Evolutionary conservation across 2,888 invertebrate species (phyloP), one percentile per base, ranked within the genome.

Genomic region (Pelosia muscerda): DNA sequence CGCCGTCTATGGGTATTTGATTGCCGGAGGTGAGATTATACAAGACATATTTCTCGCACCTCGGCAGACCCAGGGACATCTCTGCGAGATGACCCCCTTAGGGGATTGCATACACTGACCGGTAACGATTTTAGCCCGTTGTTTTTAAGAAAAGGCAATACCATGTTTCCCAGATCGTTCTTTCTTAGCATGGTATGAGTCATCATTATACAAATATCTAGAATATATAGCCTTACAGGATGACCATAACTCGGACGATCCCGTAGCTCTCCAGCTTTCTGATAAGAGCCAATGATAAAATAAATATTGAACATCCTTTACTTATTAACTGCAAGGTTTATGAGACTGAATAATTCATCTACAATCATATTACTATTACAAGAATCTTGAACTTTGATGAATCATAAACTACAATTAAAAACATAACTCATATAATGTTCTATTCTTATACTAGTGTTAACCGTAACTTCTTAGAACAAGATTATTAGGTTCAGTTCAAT

Each of bases 381-480:
- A 60, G 53, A 53, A 34, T 63, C 63, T 68, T 64, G 66, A 60
- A 56, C 57, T 42, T 31, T 42, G 65, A 74, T 78, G 74, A 75
- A 26, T 75, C 76, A 73, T 68, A 63, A 76, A 66, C 31, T 73
- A 72, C 57, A 63, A 74, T 76, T 78, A 61, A 62, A 74, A 70
- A 58, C 55, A 79, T 79, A 66, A 78, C 71, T 74, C 78, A 78
- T 57, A 66, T 57, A 70, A 67, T 77, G 73, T 75, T 81, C 81
- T 86, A 86, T 86, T 83, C 81, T 80, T 79, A 82, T 76, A 66
- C 60, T 65, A 59, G 31, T 58, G 77, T 77, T 79, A 75, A 80
- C 74, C 78, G 69, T 73, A 68, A 69, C 68, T 86, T 86, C 86
- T 73, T 25, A 74, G 86, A 86, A 87, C 64, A 69, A 83, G 82